Evolutionary conservation across 2,113 vertebrate genomes (phyloP).

Genomic region (Colistium nudipinnis): DNA sequence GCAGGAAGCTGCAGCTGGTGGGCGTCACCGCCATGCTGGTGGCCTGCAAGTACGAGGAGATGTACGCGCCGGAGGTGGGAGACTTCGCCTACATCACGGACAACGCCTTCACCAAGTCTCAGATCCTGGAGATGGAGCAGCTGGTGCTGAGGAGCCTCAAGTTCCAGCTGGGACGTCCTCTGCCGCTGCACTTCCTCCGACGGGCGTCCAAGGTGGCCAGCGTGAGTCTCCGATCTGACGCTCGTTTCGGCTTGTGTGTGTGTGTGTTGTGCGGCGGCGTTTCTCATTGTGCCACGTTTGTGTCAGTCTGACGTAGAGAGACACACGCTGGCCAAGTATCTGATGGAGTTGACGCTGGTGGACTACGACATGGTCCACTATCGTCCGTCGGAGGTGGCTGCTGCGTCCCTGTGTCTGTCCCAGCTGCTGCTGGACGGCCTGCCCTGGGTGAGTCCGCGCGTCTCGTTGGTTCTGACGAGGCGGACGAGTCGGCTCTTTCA

Average conservation of each 20-base stretch:
- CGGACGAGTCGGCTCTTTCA: no score
- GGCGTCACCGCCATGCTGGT: conserved; percentile 91
- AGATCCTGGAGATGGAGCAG: conserved; percentile 92
- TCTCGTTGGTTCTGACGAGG: background rate
- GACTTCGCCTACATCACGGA: conserved; percentile 96
- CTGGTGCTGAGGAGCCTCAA: conserved; percentile 84
- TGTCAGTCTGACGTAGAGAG: conserved; percentile 86
- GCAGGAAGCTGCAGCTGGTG: conserved; percentile 90
- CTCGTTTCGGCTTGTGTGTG: background rate
- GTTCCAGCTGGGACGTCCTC: conserved; percentile 90
- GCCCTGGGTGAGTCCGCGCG: conserved; percentile 85
- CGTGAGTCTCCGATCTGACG: conserved; percentile 71
- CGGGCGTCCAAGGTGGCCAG: conserved; percentile 91
- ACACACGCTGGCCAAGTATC: conserved; percentile 92
- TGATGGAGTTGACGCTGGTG: conserved; percentile 93
- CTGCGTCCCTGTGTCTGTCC: conserved; percentile 88
- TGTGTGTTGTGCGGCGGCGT: background rate
- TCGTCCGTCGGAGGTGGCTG: conserved; percentile 89
- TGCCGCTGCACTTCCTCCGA: conserved; percentile 92
- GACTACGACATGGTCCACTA: conserved; percentile 95
- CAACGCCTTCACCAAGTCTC: conserved; percentile 85
- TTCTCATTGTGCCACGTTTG: background rate
- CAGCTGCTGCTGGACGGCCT: conserved; percentile 85
- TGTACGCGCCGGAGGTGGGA: conserved; percentile 85
- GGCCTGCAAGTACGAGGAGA: conserved; percentile 96